These are phyloP conservation scores for Erythrocercus mccallii DNA, from an alignment of 2,113 vertebrate species.

Conservation along the genomic window DNA sequence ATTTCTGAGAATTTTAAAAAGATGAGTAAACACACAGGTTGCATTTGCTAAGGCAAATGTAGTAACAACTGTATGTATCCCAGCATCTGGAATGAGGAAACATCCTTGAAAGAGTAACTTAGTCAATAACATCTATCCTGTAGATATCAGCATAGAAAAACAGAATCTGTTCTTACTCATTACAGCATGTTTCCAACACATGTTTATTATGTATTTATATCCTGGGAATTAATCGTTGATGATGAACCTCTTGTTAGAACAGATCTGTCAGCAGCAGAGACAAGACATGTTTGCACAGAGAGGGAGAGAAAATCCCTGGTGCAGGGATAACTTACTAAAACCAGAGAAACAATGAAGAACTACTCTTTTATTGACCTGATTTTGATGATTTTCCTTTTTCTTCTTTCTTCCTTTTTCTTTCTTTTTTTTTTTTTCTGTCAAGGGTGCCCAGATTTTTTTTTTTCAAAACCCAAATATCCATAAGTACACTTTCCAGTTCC, in stretches of 20 bases:
- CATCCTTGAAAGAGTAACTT: neutral
- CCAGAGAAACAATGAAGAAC: neutral
- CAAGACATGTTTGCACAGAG: fast-evolving
- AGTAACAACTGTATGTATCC: neutral
- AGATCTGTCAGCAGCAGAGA: neutral
- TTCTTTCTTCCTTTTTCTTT: too few species aligned
- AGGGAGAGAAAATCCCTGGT: neutral
- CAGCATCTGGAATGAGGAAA: neutral
- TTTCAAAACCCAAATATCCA: neutral
- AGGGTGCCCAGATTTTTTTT: neutral
- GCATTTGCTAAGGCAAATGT: neutral
- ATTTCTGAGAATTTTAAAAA: neutral
- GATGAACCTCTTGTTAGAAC: neutral
- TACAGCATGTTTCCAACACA: neutral
- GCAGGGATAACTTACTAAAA: neutral
- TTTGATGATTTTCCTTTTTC: neutral
- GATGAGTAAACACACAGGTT: neutral
- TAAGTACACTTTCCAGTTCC: neutral
- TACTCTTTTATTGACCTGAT: neutral
- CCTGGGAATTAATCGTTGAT: neutral
- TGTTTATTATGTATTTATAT: neutral
- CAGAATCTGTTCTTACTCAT: neutral
- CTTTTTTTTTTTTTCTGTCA: too few species aligned
- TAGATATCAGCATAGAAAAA: neutral
- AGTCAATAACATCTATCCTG: neutral